Evolutionary conservation across 2,888 invertebrate species (phyloP).

Genomic region (Leptopilina drosophilae): DNA sequence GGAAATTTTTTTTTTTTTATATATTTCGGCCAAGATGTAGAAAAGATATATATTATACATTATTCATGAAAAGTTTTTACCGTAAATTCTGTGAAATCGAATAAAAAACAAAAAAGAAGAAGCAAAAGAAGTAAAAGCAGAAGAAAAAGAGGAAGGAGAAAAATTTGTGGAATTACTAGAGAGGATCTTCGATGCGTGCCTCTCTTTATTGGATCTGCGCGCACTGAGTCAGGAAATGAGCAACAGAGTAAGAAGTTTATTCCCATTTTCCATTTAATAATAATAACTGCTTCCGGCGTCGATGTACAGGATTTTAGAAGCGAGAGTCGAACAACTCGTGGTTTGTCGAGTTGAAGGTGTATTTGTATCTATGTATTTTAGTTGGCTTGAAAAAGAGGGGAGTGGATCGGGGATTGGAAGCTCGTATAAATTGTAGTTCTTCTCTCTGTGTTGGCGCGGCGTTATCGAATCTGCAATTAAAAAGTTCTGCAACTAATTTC

Average conservation of each 20-base stretch:
- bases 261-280: slow-evolving; percentile 62
- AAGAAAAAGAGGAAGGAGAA: not conserved
- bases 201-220: slow-evolving; percentile 20
- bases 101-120: not conserved
- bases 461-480: slow-evolving; percentile 76
- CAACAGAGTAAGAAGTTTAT: slow-evolving; percentile 41
- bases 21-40: too few relatives aligned
- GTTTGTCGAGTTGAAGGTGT: not conserved
- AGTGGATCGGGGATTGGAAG: slow-evolving; percentile 32
- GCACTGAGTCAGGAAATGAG: slow-evolving; percentile 23
- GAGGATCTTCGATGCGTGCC: slow-evolving; percentile 26
- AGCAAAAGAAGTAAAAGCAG: not conserved
- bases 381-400: too few relatives aligned
- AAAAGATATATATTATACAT: too few relatives aligned
- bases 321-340: slow-evolving; percentile 49
- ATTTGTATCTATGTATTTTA: too few relatives aligned
- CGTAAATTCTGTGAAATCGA: not conserved
- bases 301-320: slow-evolving; percentile 61
- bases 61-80: too few relatives aligned
- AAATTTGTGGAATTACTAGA: slow-evolving; percentile 13
- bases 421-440: slow-evolving; percentile 64
- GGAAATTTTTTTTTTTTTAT: too few relatives aligned
- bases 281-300: slow-evolving; percentile 63
- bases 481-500: slow-evolving; percentile 75
- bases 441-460: slow-evolving; percentile 55